Percentiles rank a stretch among this genome's conserved stretches.
Evolutionary conservation across 2,888 invertebrate genomes (phyloP).

Genomic region (Seira musarum): DNA sequence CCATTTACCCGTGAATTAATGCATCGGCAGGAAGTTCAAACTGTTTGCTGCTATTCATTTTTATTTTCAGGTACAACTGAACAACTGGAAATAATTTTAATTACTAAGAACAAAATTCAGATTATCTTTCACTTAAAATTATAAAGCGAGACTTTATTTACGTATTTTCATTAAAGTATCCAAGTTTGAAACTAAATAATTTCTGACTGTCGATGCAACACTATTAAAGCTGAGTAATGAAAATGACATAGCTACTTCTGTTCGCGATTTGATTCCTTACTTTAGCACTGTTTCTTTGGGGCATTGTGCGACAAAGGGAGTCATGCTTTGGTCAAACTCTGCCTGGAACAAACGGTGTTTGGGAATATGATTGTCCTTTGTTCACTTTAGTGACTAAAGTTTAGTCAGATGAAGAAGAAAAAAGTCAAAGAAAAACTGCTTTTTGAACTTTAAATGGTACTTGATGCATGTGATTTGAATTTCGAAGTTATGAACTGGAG

Average conservation of each 20-base stretch:
- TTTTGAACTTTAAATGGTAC: too few species aligned
- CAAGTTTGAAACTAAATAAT: neutral
- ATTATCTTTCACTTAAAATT: too few species aligned
- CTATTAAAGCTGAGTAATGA: neutral
- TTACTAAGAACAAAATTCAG: too few species aligned
- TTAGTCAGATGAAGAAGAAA: neutral
- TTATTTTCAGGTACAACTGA: neutral
- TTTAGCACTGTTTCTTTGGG: too few species aligned
- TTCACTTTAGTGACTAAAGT: neutral
- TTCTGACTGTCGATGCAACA: neutral
- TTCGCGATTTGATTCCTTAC: too few species aligned
- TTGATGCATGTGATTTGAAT: too few species aligned
- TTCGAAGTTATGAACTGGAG: neutral
- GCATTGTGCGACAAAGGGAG: too few species aligned
- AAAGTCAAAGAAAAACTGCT: neutral
- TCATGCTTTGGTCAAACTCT: too few species aligned
- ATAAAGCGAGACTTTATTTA: too few species aligned
- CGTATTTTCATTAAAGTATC: slow-evolving; percentile 3
- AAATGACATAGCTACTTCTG: neutral
- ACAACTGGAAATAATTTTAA: neutral
- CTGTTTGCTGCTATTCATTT: slow-evolving; percentile 74
- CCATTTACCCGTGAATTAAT: slow-evolving; percentile 75
- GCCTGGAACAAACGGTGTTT: neutral
- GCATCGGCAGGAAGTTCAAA: slow-evolving; percentile 79
- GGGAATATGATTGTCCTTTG: neutral